Evolutionary conservation across 2,113 vertebrate species (phyloP), one percentile per base, ranked within the genome.

Genomic region (Columbina picui): DNA sequence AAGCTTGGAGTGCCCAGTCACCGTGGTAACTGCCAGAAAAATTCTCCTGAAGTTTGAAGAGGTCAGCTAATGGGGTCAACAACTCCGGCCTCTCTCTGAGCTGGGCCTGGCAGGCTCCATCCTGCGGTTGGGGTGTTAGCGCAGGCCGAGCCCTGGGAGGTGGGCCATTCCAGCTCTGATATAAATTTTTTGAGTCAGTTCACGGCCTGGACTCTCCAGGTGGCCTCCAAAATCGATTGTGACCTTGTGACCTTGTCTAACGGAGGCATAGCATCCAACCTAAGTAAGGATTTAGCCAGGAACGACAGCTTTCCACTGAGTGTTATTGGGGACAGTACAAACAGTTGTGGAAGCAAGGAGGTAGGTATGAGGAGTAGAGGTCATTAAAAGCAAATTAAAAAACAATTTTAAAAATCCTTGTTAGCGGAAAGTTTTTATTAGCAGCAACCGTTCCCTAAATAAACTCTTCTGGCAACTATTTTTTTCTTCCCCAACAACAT

Each of bases 1-100:
- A 99, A 99, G 99, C 99, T 99, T 99, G 98, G 98, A 99, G 98
- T 98, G 98, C 98, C 98, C 98, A 98, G 98, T 99, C 99, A 98
- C 99, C 99, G 98, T 99, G 99, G 99, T 98, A 99, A 99, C 99
- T 99, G 99, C 99, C 99, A 99, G 98, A 99, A 99, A 99, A 99
- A 99, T 99, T 99, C 99, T 98, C 99, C 99, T 99, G 99, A 99
- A 99, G 99, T 99, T 99, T 99, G 99, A 99, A 98, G 99, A 98
- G 99, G 99, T 99, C 99, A 99, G 98, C 98, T 98, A 98, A 98
- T 96, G 75, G 98, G 99, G 99, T 99, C 99, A 99, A 97, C 98
- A 98, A 96, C 98, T 98, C 98, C 98, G 98, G 98, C 98, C 98
- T 98, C 98, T 98, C 96, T 68, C 98, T 94, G 98, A 95, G 98